Base-by-base conservation (phyloP, 2,113 vertebrate species). In the Craseonycteris thonglongyai region DNA sequence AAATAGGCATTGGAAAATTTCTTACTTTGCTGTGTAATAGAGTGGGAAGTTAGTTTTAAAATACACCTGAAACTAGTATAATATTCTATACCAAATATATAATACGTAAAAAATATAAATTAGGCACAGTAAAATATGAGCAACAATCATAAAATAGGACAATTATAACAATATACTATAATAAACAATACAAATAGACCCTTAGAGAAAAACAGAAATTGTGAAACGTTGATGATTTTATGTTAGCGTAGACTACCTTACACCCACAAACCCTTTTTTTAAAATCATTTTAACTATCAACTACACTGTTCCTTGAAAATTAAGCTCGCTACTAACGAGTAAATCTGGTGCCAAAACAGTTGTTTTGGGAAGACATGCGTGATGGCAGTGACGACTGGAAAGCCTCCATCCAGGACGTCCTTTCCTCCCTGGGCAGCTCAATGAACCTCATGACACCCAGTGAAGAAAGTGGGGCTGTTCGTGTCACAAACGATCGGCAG, bases 401-500 rank as follows among this genome's bases (percentile, higher is more conserved):
- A 7, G 7, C 42, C 13, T 5, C 12, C 9, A 2, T 28, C 38
- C 7, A 4, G 15, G 9, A 5, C 1, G 13, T 3, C 56, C 58
- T 22, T 19, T 28, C 49, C 59, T 24, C n/a, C 10, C 4, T 1
- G 18, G 7, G 15, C 24, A 51, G 51, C 18, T 65, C 13, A 0
- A 54, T 6, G 59, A 9, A 19, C 72, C 66, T 24, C 1, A 1
- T 2, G 21, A 22, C 19, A 3, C 6, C 38, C 15, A 4, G 0
- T 10, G 38, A 10, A 8, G 33, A 45, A 13, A 56, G 40, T 5
- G 8, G 10, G 63, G 6, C 19, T 5, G 28, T 35, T 24, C 2
- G 2, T 5, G 21, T 28, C 68, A 21, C 28, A 7, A n/a, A 24
- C 1, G 0, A 10, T 5, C 0, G 3, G 6, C 30, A 24, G 7